Conservation (phyloP, 1,140 invertebrate genomes). For the Arion vulgaris region DNA sequence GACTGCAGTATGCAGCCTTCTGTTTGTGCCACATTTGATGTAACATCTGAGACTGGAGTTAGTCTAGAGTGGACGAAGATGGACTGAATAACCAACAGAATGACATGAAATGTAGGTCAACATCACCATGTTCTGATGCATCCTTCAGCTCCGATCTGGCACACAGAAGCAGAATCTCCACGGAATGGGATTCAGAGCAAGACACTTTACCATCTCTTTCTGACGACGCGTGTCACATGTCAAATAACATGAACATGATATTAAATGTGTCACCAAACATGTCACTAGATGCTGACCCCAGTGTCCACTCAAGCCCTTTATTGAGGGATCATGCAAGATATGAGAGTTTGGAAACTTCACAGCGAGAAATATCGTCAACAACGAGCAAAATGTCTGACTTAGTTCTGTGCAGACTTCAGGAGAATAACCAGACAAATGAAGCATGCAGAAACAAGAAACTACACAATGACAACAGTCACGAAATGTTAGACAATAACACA, state of each 20-base stretch:
- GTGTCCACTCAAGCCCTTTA: too few relatives aligned
- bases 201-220: not conserved
- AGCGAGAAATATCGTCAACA: too few relatives aligned
- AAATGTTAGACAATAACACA: too few relatives aligned
- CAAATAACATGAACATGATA: not conserved
- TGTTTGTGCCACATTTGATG: not conserved
- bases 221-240: not conserved
- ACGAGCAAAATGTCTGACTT: too few relatives aligned
- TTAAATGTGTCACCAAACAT: not conserved
- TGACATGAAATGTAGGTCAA: not conserved
- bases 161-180: not conserved
- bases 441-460: too few relatives aligned
- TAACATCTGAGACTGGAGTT: not conserved
- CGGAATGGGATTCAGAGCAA: not conserved
- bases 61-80: not conserved
- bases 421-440: too few relatives aligned
- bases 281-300: not conserved
- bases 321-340: too few relatives aligned
- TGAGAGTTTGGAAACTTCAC: too few relatives aligned
- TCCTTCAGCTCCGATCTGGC: not conserved
- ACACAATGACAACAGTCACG: too few relatives aligned
- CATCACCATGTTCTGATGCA: not conserved
- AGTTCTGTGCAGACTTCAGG: too few relatives aligned
- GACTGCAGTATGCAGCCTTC: not conserved
- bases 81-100: too few relatives aligned